phyloP scores from a whole-genome alignment of 1,140 invertebrate genomes.

The Drosophila nigromelanica region DNA sequence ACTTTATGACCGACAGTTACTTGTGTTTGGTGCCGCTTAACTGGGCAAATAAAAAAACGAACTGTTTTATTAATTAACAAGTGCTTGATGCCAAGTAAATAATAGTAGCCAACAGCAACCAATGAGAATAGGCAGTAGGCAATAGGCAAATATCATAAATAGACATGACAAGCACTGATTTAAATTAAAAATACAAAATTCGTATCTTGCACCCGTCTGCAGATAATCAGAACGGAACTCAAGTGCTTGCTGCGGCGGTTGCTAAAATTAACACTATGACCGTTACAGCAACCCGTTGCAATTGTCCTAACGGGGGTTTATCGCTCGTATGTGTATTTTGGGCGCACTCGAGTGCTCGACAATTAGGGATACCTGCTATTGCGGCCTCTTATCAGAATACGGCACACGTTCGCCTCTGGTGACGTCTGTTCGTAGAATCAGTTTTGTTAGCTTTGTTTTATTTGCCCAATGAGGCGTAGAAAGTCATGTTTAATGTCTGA shows the following conservation, averaged over 20 bases:
- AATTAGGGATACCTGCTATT: conserved; percentile 39
- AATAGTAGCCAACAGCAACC: conserved; percentile 19
- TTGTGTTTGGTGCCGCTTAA: conserved; percentile 63
- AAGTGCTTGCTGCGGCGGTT: too few species aligned
- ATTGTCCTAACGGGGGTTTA: conserved; percentile 33
- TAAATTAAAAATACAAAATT: conserved; percentile 56
- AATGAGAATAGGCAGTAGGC: background rate
- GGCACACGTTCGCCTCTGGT: conserved; percentile 55
- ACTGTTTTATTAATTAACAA: conserved; percentile 69
- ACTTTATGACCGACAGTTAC: conserved; percentile 56
- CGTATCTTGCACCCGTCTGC: conserved; percentile 10
- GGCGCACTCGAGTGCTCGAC: conserved; percentile 26
- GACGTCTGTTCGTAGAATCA: conserved; percentile 50
- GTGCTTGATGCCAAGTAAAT: conserved; percentile 25
- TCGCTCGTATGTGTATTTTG: conserved; percentile 18
- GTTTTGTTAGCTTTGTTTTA: conserved; percentile 44
- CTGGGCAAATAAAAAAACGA: conserved; percentile 48
- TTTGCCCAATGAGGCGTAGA: conserved; percentile 37
- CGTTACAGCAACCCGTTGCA: conserved; percentile 30
- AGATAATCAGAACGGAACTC: conserved; percentile 54
- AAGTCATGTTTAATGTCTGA: conserved; percentile 50
- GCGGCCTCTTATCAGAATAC: conserved; percentile 41
- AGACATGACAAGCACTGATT: conserved; percentile 56
- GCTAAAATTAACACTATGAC: conserved; percentile 67
- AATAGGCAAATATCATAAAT: conserved; percentile 58